Evolutionary conservation across 2,113 vertebrate species (phyloP).

Genomic region (Chaenogobius annularis): DNA sequence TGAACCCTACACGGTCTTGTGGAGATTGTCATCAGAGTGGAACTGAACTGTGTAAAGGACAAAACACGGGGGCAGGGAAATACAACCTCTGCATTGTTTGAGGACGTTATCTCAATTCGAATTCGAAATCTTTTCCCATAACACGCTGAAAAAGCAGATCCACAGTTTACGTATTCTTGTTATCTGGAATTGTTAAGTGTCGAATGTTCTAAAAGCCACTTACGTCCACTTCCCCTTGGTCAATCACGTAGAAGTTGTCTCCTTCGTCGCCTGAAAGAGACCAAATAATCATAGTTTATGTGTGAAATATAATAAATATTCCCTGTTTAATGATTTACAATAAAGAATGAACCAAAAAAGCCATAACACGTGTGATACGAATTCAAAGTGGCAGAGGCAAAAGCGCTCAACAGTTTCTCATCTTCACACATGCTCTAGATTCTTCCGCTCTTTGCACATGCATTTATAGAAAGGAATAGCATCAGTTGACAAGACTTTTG

Average conservation of each 20-base stretch:
- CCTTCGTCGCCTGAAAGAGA: conserved; percentile 88
- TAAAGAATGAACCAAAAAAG: no score
- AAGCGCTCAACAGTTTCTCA: no score
- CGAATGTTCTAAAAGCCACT: conserved; percentile 67
- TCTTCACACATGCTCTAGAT: background rate
- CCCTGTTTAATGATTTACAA: no score
- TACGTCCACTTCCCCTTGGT: conserved; percentile 97
- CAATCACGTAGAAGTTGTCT: conserved; percentile 98
- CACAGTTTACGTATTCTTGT: background rate
- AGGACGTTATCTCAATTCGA: conserved; percentile 38
- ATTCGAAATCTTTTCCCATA: conserved; percentile 11
- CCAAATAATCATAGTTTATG: conserved; percentile 10
- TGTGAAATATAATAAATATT: conserved; percentile 1
- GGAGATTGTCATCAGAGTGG: conserved; percentile 65
- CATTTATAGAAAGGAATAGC: no score
- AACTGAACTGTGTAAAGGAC: conserved; percentile 50
- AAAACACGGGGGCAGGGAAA: conserved; percentile 53
- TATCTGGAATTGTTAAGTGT: conserved; percentile 6
- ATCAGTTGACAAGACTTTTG: background rate
- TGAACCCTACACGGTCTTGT: conserved; percentile 35
- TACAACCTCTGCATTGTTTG: conserved; percentile 56
- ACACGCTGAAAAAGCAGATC: conserved; percentile 14
- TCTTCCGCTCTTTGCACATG: no score
- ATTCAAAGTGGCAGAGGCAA: no score
- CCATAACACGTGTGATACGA: no score